Evolutionary conservation across 2,888 invertebrate genomes (phyloP), one percentile per base, ranked within the genome.

Genomic region (Eulithis prunata): DNA sequence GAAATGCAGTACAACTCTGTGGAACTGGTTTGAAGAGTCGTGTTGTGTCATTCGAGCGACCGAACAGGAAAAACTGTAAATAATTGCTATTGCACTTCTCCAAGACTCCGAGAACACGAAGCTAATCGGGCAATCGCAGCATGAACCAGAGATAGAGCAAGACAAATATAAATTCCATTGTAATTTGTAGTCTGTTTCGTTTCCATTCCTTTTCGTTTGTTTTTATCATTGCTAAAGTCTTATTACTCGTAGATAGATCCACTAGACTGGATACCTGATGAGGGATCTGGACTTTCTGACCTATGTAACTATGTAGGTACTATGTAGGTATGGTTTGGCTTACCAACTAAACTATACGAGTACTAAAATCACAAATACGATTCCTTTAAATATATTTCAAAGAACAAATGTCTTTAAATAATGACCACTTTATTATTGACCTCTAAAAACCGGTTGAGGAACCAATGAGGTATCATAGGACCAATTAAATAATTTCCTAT

Each of bases 11-110:
- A n/a, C 53, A 38, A 47, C 12, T 56, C 56, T 47, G 28, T 12
- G 32, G 8, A 66, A 66, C 62, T 41, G 57, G 66, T 66, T 62
- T 13, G 21, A 13, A 41, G 49, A 49, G 10, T 32, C 41, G 41
- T 36, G n/a, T 11, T 45, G 51, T 38, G 45, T 38, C 14, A 43
- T 43, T 47, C 36, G 46, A 56, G 11, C 52, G 53, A 13, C n/a
- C 11, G 45, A 62, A 66, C 62, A 66, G 66, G 66, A 66, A 66
- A 63, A 62, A 43, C 62, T 46, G 28, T 45, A 56, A 32, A 36
- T 38, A 45, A 55, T 47, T 38, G 10, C 4, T 49, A 54, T 57
- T 61, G 61, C 57, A 62, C 28, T 58, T 66, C 62, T 66, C 41
- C 36, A 45, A 57, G 36, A 62, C 49, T 57, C 41, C 65, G 46